These are phyloP conservation scores for Meloidogyne floridensis DNA, from an alignment of 1,140 invertebrate species.

Conservation along the genomic window DNA sequence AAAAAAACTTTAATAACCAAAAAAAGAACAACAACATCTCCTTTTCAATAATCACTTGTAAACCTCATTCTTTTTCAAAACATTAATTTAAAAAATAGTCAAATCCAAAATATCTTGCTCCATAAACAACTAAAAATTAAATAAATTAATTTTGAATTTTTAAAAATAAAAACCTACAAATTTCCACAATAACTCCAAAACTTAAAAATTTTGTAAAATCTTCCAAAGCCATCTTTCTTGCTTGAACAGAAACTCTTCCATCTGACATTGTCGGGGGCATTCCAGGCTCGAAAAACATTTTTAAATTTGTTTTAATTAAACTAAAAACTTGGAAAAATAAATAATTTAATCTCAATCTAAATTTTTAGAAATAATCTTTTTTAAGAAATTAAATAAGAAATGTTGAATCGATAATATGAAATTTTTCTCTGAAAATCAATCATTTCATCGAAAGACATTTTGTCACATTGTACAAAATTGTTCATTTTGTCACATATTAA, in stretches of 20 bases:
- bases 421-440: too few species aligned
- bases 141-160: background rate
- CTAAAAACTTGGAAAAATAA: background rate
- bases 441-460: too few species aligned
- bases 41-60: background rate
- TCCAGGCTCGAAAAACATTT: background rate
- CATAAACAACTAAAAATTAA: constrained; percentile 15
- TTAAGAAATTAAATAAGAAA: too few species aligned
- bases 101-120: constrained; percentile 17
- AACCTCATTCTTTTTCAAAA: background rate
- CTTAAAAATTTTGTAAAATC: constrained; percentile 31
- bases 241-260: background rate
- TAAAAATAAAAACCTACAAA: constrained; percentile 17
- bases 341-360: background rate
- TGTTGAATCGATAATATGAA: too few species aligned
- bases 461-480: too few species aligned
- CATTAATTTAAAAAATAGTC: constrained; percentile 20
- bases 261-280: background rate
- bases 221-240: background rate
- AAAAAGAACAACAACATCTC: background rate
- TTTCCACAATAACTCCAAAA: constrained; percentile 27
- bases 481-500: too few species aligned
- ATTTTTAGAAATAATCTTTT: too few species aligned
- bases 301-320: background rate
- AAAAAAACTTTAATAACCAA: constrained; percentile 17